Conservation (phyloP, 2,888 invertebrate genomes). For the Megastigmus dorsalis region DNA sequence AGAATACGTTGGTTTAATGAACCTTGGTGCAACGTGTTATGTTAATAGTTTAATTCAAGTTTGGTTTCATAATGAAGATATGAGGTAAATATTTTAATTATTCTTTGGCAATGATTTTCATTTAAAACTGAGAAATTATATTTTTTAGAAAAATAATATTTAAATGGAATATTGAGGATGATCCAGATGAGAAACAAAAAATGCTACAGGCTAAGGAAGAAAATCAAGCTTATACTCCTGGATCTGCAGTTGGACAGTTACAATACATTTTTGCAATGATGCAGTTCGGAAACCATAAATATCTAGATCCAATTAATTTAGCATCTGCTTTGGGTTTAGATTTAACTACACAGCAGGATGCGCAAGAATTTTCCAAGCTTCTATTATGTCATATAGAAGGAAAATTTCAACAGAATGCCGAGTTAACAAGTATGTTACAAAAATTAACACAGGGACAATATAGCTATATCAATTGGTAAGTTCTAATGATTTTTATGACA, state of each 20-base stretch:
- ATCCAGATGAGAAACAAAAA: slow-evolving; percentile 70
- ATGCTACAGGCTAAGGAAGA: slow-evolving; percentile 51
- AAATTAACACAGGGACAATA: slow-evolving; percentile 70
- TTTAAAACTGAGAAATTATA: background rate
- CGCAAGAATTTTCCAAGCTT: slow-evolving; percentile 80
- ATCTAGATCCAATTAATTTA: slow-evolving; percentile 78
- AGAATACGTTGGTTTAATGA: slow-evolving; percentile 78
- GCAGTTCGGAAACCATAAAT: slow-evolving; percentile 76
- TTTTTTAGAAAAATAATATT: slow-evolving; percentile 76
- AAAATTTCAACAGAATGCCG: slow-evolving; percentile 71
- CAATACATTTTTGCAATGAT: slow-evolving; percentile 79
- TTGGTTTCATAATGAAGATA: slow-evolving; percentile 79
- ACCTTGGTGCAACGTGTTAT: slow-evolving; percentile 81
- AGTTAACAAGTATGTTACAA: slow-evolving; percentile 67
- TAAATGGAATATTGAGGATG: slow-evolving; percentile 76
- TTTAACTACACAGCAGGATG: slow-evolving; percentile 79
- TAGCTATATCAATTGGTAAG: slow-evolving; percentile 68
- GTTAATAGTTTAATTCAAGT: slow-evolving; percentile 80
- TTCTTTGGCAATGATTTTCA: background rate
- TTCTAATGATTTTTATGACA: slow-evolving; percentile 41
- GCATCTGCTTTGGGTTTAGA: slow-evolving; percentile 78
- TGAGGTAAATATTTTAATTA: slow-evolving; percentile 70
- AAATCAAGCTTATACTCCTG: slow-evolving; percentile 38
- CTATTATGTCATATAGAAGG: slow-evolving; percentile 78
- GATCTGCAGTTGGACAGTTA: slow-evolving; percentile 73